Evolutionary conservation across 2,888 invertebrate species (phyloP), one percentile per base, ranked within the genome.

Genomic region (Synanthedon vespiformis): DNA sequence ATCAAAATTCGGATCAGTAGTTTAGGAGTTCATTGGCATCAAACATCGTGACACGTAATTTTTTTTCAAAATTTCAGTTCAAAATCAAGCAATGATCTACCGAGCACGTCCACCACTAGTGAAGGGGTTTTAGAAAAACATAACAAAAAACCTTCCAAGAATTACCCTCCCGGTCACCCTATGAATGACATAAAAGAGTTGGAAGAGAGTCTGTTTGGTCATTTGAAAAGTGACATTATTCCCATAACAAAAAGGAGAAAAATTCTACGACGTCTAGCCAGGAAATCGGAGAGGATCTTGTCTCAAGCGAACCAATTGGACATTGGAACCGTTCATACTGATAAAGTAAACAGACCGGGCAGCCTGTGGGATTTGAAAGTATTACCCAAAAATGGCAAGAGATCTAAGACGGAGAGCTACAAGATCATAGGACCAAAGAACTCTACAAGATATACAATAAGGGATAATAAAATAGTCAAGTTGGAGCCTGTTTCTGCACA

Each of bases 111-210:
- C 40, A 56, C 44, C 16, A 52, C 48, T 10, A 57, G 65, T 34
- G 65, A 72, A 47, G 65, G 69, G 52, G 57, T 71, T n/a, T 51
- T 62, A 10, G 62, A 67, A 16, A 65, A 60, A 53, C 54, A 63
- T 6, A 65, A 70, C 6, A 67, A 70, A 48, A 65, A 62, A 52
- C 60, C 63, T 53, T 59, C 65, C 52, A 76, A 62, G 51, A 71
- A 72, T 47, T 84, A 81, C 53, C 80, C 83, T 0, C 72, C 79
- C 40, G 80, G 78, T 4, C 89, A 89, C 59, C 90, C 90, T 12
- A 89, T 90, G 70, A 83, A 90, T 62, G 70, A 82, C 48, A 63
- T 90, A 3, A 81, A 85, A 60, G 72, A 85, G 51, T 62, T 90
- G 14, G 89, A 89, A 63, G 63, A 82, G 50, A 74, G 81, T 48